These are phyloP conservation scores for Hermetia illucens DNA, from an alignment of 1,140 invertebrate species.

Conservation along the genomic window DNA sequence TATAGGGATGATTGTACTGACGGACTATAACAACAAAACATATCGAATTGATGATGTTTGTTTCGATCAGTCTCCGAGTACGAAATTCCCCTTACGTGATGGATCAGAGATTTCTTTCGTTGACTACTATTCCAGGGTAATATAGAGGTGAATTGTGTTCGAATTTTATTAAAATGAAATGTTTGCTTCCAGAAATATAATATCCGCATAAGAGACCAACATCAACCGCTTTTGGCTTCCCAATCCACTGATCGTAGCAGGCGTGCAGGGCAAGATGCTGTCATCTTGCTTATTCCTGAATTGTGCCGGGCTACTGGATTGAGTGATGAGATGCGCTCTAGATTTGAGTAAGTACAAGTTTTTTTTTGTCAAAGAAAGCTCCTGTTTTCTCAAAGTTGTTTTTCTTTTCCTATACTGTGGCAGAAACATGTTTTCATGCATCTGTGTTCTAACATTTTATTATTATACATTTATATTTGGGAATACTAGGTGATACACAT, in stretches of 20 bases:
- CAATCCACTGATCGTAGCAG: conserved; percentile 44
- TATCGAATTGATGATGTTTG: conserved; percentile 81
- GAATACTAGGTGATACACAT: no score
- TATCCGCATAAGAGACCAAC: conserved; percentile 35
- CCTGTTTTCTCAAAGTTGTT: no score
- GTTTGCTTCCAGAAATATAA: conserved; percentile 39
- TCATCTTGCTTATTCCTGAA: conserved; percentile 56
- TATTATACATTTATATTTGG: no score
- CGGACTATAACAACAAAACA: conserved; percentile 81
- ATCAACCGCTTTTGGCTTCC: conserved; percentile 52
- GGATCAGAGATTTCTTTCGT: conserved; percentile 42
- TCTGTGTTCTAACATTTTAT: no score
- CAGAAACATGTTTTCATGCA: no score
- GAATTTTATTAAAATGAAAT: no score
- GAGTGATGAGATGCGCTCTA: conserved; percentile 38
- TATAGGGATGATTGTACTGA: conserved; percentile 49
- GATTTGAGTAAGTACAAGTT: conserved; percentile 26
- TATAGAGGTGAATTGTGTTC: no score
- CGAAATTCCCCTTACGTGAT: conserved; percentile 40
- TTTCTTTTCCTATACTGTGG: no score
- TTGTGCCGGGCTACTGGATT: conserved; percentile 57
- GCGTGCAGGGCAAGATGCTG: conserved; percentile 39
- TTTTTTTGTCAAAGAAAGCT: no score
- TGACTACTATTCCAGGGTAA: conserved; percentile 60
- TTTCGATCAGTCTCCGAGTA: conserved; percentile 40